phyloP scores from a whole-genome alignment of 2,888 invertebrate species.

The Aleiodes leptofemur region DNA sequence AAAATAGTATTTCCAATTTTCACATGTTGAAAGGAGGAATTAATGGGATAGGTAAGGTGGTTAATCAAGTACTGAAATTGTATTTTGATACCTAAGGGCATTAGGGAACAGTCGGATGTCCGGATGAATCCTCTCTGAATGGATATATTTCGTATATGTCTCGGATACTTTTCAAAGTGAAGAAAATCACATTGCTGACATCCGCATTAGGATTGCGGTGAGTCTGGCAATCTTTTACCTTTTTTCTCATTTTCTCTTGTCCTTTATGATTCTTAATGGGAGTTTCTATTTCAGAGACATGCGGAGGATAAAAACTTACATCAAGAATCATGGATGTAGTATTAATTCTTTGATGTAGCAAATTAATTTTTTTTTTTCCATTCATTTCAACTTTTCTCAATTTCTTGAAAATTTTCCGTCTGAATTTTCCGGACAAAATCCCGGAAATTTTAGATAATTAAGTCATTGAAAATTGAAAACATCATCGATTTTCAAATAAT shows the following conservation, averaged over 20 bases:
- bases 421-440: too few species aligned
- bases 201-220: slow-evolving; percentile 22
- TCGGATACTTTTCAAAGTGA: not conserved
- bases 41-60: not conserved
- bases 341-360: too few species aligned
- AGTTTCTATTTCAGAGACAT: not conserved
- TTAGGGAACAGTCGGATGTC: slow-evolving; percentile 15
- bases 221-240: not conserved
- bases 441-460: too few species aligned
- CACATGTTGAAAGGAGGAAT: not conserved
- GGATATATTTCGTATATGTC: slow-evolving; percentile 7
- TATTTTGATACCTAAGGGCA: slow-evolving; percentile 8
- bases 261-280: not conserved
- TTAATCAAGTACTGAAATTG: slow-evolving; percentile 5
- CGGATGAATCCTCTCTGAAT: slow-evolving; percentile 1
- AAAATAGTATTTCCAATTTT: not conserved
- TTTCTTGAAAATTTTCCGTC: too few species aligned
- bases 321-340: not conserved
- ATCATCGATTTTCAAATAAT: too few species aligned
- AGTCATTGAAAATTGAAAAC: too few species aligned
- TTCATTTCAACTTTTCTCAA: too few species aligned
- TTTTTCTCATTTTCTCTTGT: not conserved
- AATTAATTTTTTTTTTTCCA: too few species aligned
- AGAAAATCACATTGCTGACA: slow-evolving; percentile 23
- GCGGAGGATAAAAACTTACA: not conserved